Evolutionary conservation across 2,888 invertebrate species (phyloP), one percentile per base, ranked within the genome.

Genomic region (Phyllotreta striolata): DNA sequence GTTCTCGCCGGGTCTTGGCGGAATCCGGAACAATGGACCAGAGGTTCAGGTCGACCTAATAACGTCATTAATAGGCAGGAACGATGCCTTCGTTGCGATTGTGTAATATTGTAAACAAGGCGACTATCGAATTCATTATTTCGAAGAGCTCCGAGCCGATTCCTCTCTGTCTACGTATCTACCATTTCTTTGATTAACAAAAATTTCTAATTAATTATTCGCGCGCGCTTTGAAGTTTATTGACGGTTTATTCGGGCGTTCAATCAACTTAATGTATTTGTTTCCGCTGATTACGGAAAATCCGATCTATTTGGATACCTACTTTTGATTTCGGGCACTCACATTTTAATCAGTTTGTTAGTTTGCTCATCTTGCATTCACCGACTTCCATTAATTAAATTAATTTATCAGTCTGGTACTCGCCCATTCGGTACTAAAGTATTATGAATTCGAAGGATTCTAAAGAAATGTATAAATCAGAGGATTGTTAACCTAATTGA

Each of bases 191-290:
- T 24, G 24, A 24, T 24, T 24, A 24, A 24, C 24, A 24, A 8
- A 47, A 47, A 47, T 14, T 46, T 47, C 47, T 34, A 47, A 6
- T 47, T 47, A 14, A 47, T 47, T 47, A n/a, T 8, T 12, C 34
- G 34, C 6, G 24, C 6, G 1, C 1, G 7, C 34, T 8, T 7
- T 14, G 24, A 8, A 47, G 24, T 47, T 47, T 47, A 47, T 47
- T 47, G 47, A 24, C 12, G 7, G 10, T 49, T 43, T 6, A 35
- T 13, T 14, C 9, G 5, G 13, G 35, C 35, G 13, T 43, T 35
- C 43, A 55, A 55, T 55, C 55, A 55, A 43, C 6, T 35, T 43
- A 43, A 55, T 55, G 55, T 34, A 55, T 13, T 55, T n/a, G 38
- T 55, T 24, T 24, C 24, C 41, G 10, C 43, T 55, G 43, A 55